Percentiles rank a stretch among this genome's conserved stretches.
These are phyloP conservation scores for Drosophila ochracea DNA, from an alignment of 2,888 invertebrate species.

Conservation along the genomic window DNA sequence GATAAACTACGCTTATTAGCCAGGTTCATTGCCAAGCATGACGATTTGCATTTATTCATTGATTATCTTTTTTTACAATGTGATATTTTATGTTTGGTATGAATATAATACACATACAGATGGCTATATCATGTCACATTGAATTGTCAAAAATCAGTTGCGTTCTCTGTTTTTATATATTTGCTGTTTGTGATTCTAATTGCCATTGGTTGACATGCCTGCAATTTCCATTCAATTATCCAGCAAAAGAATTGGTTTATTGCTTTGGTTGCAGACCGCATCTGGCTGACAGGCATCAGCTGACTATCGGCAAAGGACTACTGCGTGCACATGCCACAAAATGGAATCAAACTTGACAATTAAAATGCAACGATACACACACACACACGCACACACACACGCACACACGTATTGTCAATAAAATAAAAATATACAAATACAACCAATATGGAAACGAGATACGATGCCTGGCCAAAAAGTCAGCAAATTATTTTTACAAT, in stretches of 20 bases:
- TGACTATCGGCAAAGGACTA: slow-evolving; percentile 43
- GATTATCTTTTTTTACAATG: neutral
- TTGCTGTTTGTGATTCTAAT: slow-evolving; percentile 1
- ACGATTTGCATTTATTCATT: neutral
- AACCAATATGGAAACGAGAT: neutral
- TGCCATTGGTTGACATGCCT: neutral
- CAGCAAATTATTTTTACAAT: slow-evolving; percentile 61
- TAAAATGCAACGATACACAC: slow-evolving; percentile 53
- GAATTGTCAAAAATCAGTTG: neutral
- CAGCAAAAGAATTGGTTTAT: slow-evolving; percentile 14
- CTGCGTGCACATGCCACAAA: slow-evolving; percentile 30
- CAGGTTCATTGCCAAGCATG: neutral
- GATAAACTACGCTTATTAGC: neutral
- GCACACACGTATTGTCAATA: slow-evolving; percentile 1
- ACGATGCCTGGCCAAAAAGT: slow-evolving; percentile 56
- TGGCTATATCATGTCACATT: neutral
- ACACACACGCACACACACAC: neutral
- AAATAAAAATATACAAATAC: neutral
- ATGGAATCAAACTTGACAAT: slow-evolving; percentile 61
- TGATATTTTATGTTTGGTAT: neutral
- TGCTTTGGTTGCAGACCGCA: slow-evolving; percentile 8
- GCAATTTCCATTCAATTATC: neutral
- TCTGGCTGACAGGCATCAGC: slow-evolving; percentile 45
- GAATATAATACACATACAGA: no score
- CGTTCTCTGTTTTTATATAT: neutral